phyloP scores from a whole-genome alignment of 1,140 invertebrate genomes.

The Batillaria attramentaria region DNA sequence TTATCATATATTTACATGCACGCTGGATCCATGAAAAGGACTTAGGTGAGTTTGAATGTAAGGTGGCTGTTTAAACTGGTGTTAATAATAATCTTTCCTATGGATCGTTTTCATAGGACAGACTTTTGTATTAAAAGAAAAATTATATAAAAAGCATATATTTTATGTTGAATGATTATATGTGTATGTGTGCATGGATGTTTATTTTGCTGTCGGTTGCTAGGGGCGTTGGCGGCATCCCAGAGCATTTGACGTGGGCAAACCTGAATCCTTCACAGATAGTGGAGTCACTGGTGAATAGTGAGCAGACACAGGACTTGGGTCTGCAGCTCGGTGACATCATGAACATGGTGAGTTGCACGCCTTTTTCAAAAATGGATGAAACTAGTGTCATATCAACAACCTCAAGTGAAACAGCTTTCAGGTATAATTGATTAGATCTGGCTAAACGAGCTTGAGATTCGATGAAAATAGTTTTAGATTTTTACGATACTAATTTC shows the following conservation, averaged over 20 bases:
- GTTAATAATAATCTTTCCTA: not conserved
- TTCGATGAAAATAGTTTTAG: too few species aligned
- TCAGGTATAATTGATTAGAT: too few species aligned
- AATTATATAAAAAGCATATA: not conserved
- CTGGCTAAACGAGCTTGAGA: too few species aligned
- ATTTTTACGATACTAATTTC: too few species aligned
- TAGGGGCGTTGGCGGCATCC: conserved; percentile 36
- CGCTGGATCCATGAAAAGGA: too few species aligned
- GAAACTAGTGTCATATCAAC: too few species aligned
- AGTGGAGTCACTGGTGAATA: conserved; percentile 69
- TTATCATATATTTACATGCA: too few species aligned
- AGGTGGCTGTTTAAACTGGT: not conserved
- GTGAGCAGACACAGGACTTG: conserved; percentile 33
- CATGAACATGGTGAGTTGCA: conserved; percentile 27
- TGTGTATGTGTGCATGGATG: not conserved
- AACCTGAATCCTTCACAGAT: conserved; percentile 89
- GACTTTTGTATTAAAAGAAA: not conserved
- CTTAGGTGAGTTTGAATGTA: conserved; percentile 1
- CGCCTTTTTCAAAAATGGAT: too few species aligned
- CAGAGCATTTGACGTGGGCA: conserved; percentile 81
- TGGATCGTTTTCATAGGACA: not conserved
- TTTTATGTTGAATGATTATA: not conserved
- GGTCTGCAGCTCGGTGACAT: conserved; percentile 20
- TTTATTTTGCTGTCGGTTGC: too few species aligned
- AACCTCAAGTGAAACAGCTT: too few species aligned